Evolutionary conservation across 2,888 invertebrate genomes (phyloP), one percentile per base, ranked within the genome.

Genomic region (Glomeris marginata): DNA sequence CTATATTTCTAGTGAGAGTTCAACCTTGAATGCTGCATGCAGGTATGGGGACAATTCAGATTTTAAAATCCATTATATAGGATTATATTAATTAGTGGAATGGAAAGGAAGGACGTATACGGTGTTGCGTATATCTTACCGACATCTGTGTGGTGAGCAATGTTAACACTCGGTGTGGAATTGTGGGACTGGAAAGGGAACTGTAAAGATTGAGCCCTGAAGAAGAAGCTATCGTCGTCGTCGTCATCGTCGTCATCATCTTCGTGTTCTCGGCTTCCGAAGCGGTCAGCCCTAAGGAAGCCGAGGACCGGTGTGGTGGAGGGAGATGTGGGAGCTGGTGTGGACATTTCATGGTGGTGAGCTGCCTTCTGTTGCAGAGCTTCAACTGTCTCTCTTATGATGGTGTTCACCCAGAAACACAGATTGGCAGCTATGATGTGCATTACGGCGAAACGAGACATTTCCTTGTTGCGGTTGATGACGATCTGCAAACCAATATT

Each of bases 371-470:
- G 62, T 51, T 60, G 60, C 41, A 81, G 66, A 1, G 78, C 76
- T 49, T 81, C 77, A 21, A 78, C 66, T 0, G 80, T 83, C 66
- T 85, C 84, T 50, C 80, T 72, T 13, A 81, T 73, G 53, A 84
- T 81, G 2, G 81, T 80, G 62, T 76, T 76, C n/a, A 83, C 65
- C 84, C 84, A 84, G 61, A 84, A 80, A 61, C 81, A 80, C n/a
- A 84, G 66, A 59, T 81, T 82, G 51, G 82, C 78, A 1, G 81
- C 80, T 28, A 84, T 77, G 67, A 82, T 77, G 63, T 85, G 84
- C 82, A 84, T 84, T 52, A 84, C 69, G 2, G 79, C 81, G 58
- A 84, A 77, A 52, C 79, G 72, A 1, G 80, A 79, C 34, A 82
- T 55, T 48, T 73, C 73, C 54, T 67, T 68, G 60, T 72, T 69